Evolutionary conservation across 2,113 vertebrate genomes (phyloP).

Genomic region (Orcinus orca): DNA sequence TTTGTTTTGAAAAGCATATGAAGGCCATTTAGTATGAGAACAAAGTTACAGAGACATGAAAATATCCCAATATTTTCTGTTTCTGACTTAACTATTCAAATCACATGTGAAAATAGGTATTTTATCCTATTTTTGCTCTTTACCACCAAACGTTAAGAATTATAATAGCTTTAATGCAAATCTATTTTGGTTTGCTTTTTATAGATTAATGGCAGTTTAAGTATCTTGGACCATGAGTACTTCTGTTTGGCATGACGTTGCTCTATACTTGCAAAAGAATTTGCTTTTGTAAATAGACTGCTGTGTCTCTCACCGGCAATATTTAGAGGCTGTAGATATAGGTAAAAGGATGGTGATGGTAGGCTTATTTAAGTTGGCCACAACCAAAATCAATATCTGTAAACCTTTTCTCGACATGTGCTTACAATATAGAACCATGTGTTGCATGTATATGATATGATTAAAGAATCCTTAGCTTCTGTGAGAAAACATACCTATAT

Average conservation of each 20-base stretch:
- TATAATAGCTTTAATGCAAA: neutral
- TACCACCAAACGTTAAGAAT: neutral
- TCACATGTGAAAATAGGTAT: neutral
- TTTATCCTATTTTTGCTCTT: neutral
- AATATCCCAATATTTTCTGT: neutral
- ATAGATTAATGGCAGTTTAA: neutral
- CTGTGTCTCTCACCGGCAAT: neutral
- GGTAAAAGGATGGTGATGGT: neutral
- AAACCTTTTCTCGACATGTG: neutral
- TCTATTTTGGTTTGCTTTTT: neutral
- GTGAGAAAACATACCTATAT: neutral
- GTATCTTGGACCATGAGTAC: neutral
- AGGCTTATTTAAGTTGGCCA: neutral
- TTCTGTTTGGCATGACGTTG: neutral
- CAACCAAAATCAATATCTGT: neutral
- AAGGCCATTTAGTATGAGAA: neutral
- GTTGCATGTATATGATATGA: neutral
- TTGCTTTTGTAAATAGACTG: neutral
- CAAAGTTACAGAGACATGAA: neutral
- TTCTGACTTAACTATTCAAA: neutral
- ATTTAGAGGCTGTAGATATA: neutral
- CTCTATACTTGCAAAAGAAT: neutral
- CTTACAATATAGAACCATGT: neutral
- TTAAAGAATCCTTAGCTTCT: neutral
- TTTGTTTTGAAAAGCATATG: conserved; percentile 11